phyloP scores from a whole-genome alignment of 2,888 invertebrate species.

The Plagodis dolabraria region DNA sequence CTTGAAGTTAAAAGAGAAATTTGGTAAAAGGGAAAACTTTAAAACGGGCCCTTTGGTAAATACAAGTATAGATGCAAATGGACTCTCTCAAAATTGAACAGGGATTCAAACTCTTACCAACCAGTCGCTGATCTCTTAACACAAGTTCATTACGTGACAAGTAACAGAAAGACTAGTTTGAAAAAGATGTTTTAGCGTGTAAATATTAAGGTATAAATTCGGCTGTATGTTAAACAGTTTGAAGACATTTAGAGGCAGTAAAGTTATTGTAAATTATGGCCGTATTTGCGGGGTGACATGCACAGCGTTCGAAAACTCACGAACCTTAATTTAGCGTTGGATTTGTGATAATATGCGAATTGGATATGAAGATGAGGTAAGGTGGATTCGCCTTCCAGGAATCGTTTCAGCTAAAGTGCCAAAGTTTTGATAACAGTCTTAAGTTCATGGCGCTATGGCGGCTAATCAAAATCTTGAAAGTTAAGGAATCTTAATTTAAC shows the following conservation, averaged over 20 bases:
- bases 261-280: conserved; percentile 58
- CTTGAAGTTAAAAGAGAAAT: conserved; percentile 44
- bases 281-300: conserved; percentile 60
- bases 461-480: conserved; percentile 61
- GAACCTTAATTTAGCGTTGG: conserved; percentile 60
- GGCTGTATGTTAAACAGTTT: conserved; percentile 22
- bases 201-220: conserved; percentile 39
- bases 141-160: conserved; percentile 32
- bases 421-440: conserved; percentile 69
- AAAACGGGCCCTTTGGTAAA: conserved; percentile 37
- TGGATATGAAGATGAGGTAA: conserved; percentile 63
- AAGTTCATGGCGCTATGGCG: conserved; percentile 47
- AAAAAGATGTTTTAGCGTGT: conserved; percentile 23
- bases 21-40: conserved; percentile 47
- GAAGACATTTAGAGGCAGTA: conserved; percentile 35
- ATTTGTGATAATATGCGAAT: conserved; percentile 70
- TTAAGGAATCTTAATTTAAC: conserved; percentile 67
- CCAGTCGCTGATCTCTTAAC: conserved; percentile 51
- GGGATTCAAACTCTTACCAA: conserved; percentile 70
- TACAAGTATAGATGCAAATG: conserved; percentile 69
- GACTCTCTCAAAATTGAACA: conserved; percentile 67
- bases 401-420: conserved; percentile 57
- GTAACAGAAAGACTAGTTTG: background rate
- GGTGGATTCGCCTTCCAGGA: conserved; percentile 47
- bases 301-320: conserved; percentile 57